phyloP scores from a whole-genome alignment of 2,113 vertebrate genomes.

The Tragelaphus scriptus region DNA sequence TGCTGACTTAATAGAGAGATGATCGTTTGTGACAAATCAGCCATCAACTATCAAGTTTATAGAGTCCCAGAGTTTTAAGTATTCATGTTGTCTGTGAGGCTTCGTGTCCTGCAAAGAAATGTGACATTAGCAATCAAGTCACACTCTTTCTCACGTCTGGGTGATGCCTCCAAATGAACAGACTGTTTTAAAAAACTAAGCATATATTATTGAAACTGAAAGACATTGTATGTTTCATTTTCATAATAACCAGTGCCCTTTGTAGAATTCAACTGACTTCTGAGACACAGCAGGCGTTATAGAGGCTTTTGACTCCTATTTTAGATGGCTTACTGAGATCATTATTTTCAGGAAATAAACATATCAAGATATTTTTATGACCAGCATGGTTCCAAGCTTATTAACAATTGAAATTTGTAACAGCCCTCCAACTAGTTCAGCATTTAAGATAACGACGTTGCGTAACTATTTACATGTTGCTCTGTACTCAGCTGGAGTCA shows the following conservation, averaged over 20 bases:
- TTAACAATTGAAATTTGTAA: slow-evolving; percentile 39
- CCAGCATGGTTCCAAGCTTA: slow-evolving; percentile 43
- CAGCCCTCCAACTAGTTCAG: background rate
- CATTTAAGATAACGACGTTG: background rate
- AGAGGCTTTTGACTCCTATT: slow-evolving; percentile 37
- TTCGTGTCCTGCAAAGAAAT: background rate
- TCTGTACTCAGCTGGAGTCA: background rate
- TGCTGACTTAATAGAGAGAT: slow-evolving; percentile 51
- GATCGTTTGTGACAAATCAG: slow-evolving; percentile 30
- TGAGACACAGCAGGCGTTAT: background rate
- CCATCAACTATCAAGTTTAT: background rate
- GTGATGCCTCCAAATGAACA: background rate
- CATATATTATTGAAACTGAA: slow-evolving; percentile 10
- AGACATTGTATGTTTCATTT: background rate
- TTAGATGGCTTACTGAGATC: slow-evolving; percentile 32
- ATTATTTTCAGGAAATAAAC: slow-evolving; percentile 19
- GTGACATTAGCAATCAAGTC: background rate
- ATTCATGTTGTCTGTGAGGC: background rate
- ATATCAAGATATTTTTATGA: background rate
- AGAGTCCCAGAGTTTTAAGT: background rate
- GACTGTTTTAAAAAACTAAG: background rate
- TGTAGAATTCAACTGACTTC: slow-evolving; percentile 16
- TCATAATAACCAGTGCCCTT: background rate
- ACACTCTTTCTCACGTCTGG: background rate
- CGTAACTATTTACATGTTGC: background rate